Evolutionary conservation across 2,797 vertebrate species (phyloP).

Genomic region (Sebastes flavidus): DNA sequence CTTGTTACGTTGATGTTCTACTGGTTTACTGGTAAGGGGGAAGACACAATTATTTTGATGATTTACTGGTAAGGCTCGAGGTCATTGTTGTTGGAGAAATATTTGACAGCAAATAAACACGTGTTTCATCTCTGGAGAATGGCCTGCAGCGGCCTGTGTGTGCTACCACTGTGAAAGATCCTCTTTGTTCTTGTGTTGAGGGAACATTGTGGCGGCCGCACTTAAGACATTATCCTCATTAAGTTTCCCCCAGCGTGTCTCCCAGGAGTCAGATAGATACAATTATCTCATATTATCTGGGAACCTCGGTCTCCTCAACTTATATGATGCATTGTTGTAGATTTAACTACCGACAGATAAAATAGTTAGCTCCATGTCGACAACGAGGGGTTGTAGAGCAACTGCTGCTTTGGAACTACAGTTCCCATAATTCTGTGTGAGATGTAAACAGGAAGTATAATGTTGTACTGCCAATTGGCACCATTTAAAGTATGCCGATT

Average conservation of each 20-base stretch:
- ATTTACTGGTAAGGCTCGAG: conserved; percentile 63
- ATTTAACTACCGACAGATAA: not conserved
- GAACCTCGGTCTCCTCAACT: not conserved
- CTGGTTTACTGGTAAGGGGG: conserved; percentile 46
- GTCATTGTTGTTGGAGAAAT: conserved; percentile 42
- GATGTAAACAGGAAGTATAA: not conserved
- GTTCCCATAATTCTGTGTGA: not conserved
- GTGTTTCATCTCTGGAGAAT: conserved; percentile 62
- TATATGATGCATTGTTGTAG: not conserved
- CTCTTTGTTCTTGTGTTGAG: conserved; percentile 53
- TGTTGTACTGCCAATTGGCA: no score
- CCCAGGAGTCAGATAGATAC: conserved; percentile 14
- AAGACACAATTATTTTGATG: conserved; percentile 50
- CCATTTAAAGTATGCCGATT: not conserved
- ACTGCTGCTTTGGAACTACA: not conserved
- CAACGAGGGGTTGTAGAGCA: not conserved
- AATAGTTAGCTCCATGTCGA: not conserved
- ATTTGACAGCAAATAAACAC: conserved; percentile 64
- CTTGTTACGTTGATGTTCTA: conserved; percentile 32
- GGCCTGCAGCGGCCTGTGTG: conserved; percentile 44
- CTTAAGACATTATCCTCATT: conserved; percentile 61
- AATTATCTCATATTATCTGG: conserved; percentile 27
- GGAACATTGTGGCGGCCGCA: conserved; percentile 49
- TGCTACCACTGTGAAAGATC: conserved; percentile 36
- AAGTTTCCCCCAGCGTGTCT: conserved; percentile 36